Evolutionary conservation across 2,888 invertebrate genomes (phyloP).

Genomic region (Cancer borealis): DNA sequence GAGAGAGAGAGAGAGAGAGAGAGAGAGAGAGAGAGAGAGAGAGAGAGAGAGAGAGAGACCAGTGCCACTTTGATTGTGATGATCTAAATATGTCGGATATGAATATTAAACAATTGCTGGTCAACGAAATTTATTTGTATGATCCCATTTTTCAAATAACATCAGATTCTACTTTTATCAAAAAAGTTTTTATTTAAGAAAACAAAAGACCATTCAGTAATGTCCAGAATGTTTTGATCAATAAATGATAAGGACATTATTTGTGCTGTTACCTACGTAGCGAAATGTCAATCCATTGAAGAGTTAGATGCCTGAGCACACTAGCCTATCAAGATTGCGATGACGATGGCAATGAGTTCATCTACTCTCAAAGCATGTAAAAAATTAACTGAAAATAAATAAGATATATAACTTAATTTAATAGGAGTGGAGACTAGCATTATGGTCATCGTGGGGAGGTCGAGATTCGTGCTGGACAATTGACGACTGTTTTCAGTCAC

Average conservation of each 20-base stretch:
- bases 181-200: too few relatives aligned
- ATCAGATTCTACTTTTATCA: too few relatives aligned
- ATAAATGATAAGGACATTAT: neutral
- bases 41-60: too few relatives aligned
- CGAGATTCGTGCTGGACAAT: neutral
- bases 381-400: slow-evolving; percentile 7
- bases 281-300: neutral
- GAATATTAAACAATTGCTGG: neutral
- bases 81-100: too few relatives aligned
- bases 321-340: neutral
- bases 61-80: too few relatives aligned
- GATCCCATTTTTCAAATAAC: too few relatives aligned
- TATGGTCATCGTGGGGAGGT: neutral
- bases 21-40: too few relatives aligned
- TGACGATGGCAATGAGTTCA: neutral
- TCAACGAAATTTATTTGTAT: too few relatives aligned
- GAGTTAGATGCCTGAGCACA: neutral
- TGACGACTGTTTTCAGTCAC: neutral
- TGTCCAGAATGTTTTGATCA: neutral
- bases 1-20: too few relatives aligned
- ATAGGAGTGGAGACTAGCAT: neutral
- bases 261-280: neutral
- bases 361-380: neutral
- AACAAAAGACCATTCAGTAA: too few relatives aligned
- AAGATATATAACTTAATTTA: neutral